Base-by-base conservation (phyloP, 2,113 vertebrate species). In the Cryptotis parvus region DNA sequence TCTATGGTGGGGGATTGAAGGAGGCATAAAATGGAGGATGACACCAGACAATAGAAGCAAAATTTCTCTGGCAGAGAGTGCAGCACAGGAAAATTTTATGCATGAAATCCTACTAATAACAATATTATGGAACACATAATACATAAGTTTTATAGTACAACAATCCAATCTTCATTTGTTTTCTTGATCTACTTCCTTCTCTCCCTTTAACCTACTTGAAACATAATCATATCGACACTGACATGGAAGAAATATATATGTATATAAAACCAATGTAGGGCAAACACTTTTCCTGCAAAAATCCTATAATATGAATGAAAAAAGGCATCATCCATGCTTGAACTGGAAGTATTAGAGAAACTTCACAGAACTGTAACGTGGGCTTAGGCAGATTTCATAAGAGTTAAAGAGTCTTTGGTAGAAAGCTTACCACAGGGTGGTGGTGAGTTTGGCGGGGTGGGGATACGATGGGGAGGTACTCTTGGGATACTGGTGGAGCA, bases 211-310 rank as follows among this genome's bases (percentile, higher is more conserved):
- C 24, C 35, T 26, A 82, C 45, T 9, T 11, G 39, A 63, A 79
- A 15, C 35, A 61, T 16, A 79, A 76, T 58, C 6, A 41, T n/a
- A 24, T 31, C 15, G 12, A 10, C 80, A 41, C 11, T 73, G 45
- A 49, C 9, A 49, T 10, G 45, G 45, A 45, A 45, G 6, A 45
- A 7, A 45, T 45, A 45, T 49, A 49, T 49, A 7, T 49, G 14
- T 49, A 49, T 49, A 49, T 49, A 49, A 18, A 91, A 55, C 4
- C 33, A 78, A 18, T 1, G 33, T 6, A 9, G 2, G 6, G 6
- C 41, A n/a, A 35, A 9, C 15, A 49, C 49, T 84, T 69, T 91
- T 89, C 11, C 31, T 49, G 73, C 45, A 87, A 79, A 91, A 73
- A 68, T 61, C 18, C 27, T 77, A n/a, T 37, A 45, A 27, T 65